Evolutionary conservation across 2,113 vertebrate genomes (phyloP), one percentile per base, ranked within the genome.

Genomic region (Geococcyx californianus): DNA sequence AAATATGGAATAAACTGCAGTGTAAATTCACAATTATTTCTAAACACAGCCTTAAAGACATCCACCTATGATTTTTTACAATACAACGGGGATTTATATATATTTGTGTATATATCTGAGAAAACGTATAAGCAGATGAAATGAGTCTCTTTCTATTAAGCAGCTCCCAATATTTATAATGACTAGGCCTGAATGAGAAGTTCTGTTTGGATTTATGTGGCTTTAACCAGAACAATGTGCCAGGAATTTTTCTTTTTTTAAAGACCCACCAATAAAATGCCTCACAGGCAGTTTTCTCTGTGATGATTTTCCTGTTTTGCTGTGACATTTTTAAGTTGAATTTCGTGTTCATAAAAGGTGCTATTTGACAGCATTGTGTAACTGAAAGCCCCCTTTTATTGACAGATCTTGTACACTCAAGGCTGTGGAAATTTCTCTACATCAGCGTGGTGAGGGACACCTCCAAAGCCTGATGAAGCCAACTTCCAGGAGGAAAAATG

Each of bases 261-360:
- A 70, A 88, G 62, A 62, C 40, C 16, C 18, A 69, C 52, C 75
- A 88, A 52, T 73, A 86, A 91, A 91, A 81, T 64, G 56, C 60
- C 44, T 90, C 66, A 54, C 10, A 49, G 45, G 69, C 54, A 75
- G 60, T 89, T 96, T 96, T 90, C 80, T 75, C 25, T 36, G n/a
- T 73, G 79, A 19, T 75, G 64, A 62, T 81, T 95, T 94, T 93
- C 67, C n/a, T 21, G 15, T 72, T 95, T 93, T 74, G 76, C 66
- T 96, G 68, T 73, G 90, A 92, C 62, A 84, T 84, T 96, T 96
- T 93, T 20, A 90, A 90, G 88, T 67, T 25, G 14, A 92, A 89
- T 96, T 93, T 92, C 84, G 49, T 84, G 80, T 89, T 96, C 89
- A 49, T 86, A 70, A 91, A 92, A 95, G 64, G 79, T 54, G 31